These are phyloP conservation scores for Emydura subglobosa DNA, from an alignment of 2,113 vertebrate species.

Conservation along the genomic window DNA sequence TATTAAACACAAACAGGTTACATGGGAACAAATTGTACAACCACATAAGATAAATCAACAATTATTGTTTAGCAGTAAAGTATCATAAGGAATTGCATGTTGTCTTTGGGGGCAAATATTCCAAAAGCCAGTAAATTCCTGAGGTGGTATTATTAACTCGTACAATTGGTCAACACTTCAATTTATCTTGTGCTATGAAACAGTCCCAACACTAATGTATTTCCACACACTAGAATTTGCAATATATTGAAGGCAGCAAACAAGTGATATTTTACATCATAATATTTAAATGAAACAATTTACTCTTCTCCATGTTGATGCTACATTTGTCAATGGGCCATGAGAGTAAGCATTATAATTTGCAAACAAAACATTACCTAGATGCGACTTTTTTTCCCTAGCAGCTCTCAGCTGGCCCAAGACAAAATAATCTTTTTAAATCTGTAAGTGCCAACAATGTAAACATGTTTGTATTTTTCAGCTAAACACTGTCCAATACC, in stretches of 20 bases:
- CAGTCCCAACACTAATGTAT: conserved; percentile 48
- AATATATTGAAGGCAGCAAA: conserved; percentile 69
- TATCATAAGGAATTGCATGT: conserved; percentile 65
- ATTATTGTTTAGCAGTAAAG: conserved; percentile 68
- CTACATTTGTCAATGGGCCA: conserved; percentile 63
- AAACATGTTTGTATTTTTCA: conserved; percentile 69
- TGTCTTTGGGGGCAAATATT: conserved; percentile 51
- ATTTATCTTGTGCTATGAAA: conserved; percentile 78
- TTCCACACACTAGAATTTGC: conserved; percentile 42
- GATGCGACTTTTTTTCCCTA: conserved; percentile 36
- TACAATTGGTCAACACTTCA: conserved; percentile 61
- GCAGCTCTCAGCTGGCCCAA: conserved; percentile 65
- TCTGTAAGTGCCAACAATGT: conserved; percentile 78
- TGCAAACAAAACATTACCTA: conserved; percentile 45
- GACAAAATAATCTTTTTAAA: conserved; percentile 65
- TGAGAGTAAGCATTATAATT: conserved; percentile 46
- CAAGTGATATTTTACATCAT: conserved; percentile 46
- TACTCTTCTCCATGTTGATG: conserved; percentile 49
- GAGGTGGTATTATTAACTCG: conserved; percentile 78
- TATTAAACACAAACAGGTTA: conserved; percentile 82
- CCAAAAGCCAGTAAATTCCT: conserved; percentile 79
- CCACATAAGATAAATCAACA: conserved; percentile 75
- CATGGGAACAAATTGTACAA: conserved; percentile 80
- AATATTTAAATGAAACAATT: conserved; percentile 27
- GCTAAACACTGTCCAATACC: conserved; percentile 67